Base-by-base conservation (phyloP, 2,113 vertebrate genomes). In the Crotalus viridis region DNA sequence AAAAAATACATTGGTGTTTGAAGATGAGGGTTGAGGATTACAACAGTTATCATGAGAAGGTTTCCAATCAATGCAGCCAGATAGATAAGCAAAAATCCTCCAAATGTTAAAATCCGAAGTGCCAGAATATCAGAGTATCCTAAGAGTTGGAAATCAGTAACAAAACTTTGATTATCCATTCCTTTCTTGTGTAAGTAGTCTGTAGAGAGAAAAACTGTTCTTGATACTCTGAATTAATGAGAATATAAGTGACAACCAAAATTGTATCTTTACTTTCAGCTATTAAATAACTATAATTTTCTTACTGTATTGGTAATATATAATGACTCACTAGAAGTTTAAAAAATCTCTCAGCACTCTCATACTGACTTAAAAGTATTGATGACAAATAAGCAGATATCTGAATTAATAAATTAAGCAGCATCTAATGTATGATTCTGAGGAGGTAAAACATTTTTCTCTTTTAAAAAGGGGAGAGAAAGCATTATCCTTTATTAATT, bases 1-100 rank as follows among this genome's bases (percentile, higher is more conserved):
- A 89, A 89, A 57, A 89, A 46, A 57, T 89, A 89, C 88, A 89
- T 89, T 21, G 88, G 88, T 5, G 9, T 89, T 24, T 59, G 88
- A 22, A 89, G 22, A 26, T 89, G 88, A 10, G 33, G 55, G 88
- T 89, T 22, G 22, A 39, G 12, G 12, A 9, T 43, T 59, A 89
- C 33, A 43, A 57, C 33, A 59, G 33, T 24, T 39, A 89, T 89
- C 33, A 89, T 89, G 21, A 89, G 88, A 59, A 89, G 55, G 57
- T 89, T 89, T 59, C 88, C 88, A 24, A 39, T 39, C 3, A 57
- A 56, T 43, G 33, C 55, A 59, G 33, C 55, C 33, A 89, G 4
- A 24, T 89, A 89, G 10, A 89, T 39, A 24, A 89, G 24, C 5
- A 24, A 56, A 89, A 57, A 24, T 81, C 69, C 69, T 39, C 69